Conservation (phyloP, 2,113 vertebrate genomes). For the Proteles cristata region DNA sequence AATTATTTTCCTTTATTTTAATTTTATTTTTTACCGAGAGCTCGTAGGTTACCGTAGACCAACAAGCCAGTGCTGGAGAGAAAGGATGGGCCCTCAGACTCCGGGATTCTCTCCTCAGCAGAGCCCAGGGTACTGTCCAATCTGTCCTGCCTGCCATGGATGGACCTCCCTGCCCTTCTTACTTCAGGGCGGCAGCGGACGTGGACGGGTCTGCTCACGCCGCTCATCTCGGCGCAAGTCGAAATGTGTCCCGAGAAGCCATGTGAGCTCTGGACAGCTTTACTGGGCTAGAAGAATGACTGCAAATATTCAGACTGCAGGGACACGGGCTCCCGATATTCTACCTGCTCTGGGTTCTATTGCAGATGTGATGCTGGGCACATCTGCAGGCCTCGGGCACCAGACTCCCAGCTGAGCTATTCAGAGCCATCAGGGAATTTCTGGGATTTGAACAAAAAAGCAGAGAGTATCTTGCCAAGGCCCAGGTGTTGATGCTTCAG, state of each 20-base stretch:
- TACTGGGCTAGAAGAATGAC: neutral
- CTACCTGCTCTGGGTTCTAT: neutral
- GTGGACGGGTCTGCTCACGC: neutral
- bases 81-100: neutral
- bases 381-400: neutral
- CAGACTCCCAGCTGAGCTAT: neutral
- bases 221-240: neutral
- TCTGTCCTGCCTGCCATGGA: neutral
- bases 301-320: neutral
- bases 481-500: neutral
- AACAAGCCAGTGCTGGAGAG: neutral
- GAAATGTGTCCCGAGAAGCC: neutral
- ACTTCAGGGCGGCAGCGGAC: no score
- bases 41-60: neutral
- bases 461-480: neutral
- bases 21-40: neutral
- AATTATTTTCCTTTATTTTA: neutral
- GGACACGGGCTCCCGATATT: neutral
- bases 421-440: neutral
- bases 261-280: accelerated
- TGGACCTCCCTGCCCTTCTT: neutral
- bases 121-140: accelerated
- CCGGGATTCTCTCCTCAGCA: neutral
- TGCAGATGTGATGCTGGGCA: neutral
- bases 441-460: neutral